phyloP scores from a whole-genome alignment of 2,888 invertebrate species.

The Volucella zonaria region DNA sequence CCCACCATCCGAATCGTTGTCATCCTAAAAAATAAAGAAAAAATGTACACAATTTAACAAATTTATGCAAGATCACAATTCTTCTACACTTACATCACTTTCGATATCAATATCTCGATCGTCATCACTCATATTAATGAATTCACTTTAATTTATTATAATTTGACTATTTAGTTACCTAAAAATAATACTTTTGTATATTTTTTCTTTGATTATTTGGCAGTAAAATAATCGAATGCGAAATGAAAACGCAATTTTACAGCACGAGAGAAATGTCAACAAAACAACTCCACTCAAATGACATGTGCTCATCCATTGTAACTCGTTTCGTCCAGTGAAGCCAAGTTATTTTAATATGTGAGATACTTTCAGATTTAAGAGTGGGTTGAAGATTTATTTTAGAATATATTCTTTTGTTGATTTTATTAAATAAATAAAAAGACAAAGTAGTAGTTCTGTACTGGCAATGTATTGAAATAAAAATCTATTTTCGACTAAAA shows the following conservation, averaged over 20 bases:
- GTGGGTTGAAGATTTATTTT: no score
- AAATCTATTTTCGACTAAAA: no score
- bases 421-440: no score
- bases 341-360: slow-evolving; percentile 26
- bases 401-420: no score
- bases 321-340: slow-evolving; percentile 38
- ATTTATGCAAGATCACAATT: slow-evolving; percentile 61
- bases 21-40: slow-evolving; percentile 84
- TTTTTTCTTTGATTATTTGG: slow-evolving; percentile 16
- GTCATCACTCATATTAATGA: slow-evolving; percentile 92
- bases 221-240: slow-evolving; percentile 20
- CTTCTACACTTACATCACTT: slow-evolving; percentile 91
- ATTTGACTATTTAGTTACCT: not conserved
- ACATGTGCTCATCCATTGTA: slow-evolving; percentile 63
- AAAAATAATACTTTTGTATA: not conserved
- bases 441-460: no score
- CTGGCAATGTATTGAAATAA: no score
- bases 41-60: slow-evolving; percentile 29
- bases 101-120: slow-evolving; percentile 97
- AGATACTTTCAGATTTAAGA: no score
- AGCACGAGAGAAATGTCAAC: slow-evolving; percentile 60
- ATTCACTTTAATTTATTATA: not conserved
- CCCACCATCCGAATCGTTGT: slow-evolving; percentile 90
- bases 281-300: slow-evolving; percentile 66
- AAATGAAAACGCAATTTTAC: slow-evolving; percentile 58